Evolutionary conservation across 2,113 vertebrate species (phyloP), one percentile per base, ranked within the genome.

Genomic region (Hydrochoerus hydrochaeris): DNA sequence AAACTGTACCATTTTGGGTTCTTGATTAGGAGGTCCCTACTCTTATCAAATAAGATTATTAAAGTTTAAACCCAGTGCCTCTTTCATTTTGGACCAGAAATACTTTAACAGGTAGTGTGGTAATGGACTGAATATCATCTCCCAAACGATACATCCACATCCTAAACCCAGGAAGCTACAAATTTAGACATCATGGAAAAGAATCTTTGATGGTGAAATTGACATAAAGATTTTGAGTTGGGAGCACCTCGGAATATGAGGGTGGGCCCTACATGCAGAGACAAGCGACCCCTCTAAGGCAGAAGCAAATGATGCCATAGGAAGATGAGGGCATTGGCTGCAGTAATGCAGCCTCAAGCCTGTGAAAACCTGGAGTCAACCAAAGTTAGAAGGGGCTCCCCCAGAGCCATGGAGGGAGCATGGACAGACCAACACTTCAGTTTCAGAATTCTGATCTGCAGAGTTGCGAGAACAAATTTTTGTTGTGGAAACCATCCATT

Each of bases 161-260:
- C 24, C 41, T 85, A 88, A 54, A 2, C 35, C 38, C 7, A 67
- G 38, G 22, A 71, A 84, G 6, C 17, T 96, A 9, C 44, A 16
- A 90, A 60, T 73, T 88, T 8, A 28, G 20, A 78, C 13, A 41
- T 84, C 41, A 77, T 44, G n/a, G 57, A 93, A 95, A 86, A 87
- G 3, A 0, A 7, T 78, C 10, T 92, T 91, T 94, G 46, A 94
- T 13, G n/a, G 63, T 83, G 16, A 22, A 92, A 87, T 54, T 69
- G 28, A 86, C 8, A 58, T 24, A 77, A 94, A 9, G 4, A 35
- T 58, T 44, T 91, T 89, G 62, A 92, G 10, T 65, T 16, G 10
- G 63, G 11, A 38, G 75, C n/a, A 19, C 11, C 46, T n/a, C 69
- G 0, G 30, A 52, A 71, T 73, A 62, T 63, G 3, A 90, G 14